These are phyloP conservation scores for Mactromeris polynyma DNA, from an alignment of 2,888 invertebrate species.

Conservation along the genomic window DNA sequence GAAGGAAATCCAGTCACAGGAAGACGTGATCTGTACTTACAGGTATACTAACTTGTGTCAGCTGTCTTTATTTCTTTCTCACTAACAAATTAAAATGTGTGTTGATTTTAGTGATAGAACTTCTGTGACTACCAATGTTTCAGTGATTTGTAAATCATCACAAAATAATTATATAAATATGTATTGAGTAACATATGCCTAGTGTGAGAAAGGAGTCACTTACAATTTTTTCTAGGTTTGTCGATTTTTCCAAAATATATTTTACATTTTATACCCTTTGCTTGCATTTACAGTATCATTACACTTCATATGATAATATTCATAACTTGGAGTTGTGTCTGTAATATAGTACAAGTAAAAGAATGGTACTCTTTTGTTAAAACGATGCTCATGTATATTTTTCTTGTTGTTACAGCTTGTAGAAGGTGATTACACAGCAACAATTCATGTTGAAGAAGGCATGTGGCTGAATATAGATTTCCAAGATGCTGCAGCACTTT, in stretches of 20 bases:
- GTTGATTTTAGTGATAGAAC: too few relatives aligned
- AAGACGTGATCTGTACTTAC: slow-evolving; percentile 50
- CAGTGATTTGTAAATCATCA: too few relatives aligned
- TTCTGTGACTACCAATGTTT: too few relatives aligned
- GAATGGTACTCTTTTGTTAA: too few relatives aligned
- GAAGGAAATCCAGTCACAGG: slow-evolving; percentile 68
- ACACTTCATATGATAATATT: background rate
- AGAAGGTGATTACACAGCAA: slow-evolving; percentile 79
- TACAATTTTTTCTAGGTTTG: too few relatives aligned
- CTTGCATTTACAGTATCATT: too few relatives aligned
- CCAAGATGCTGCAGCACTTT: slow-evolving; percentile 73
- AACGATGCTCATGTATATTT: background rate
- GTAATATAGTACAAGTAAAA: background rate
- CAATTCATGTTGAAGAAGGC: slow-evolving; percentile 74
- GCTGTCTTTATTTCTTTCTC: background rate
- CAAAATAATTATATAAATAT: too few relatives aligned
- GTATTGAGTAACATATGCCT: too few relatives aligned
- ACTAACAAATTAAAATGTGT: too few relatives aligned
- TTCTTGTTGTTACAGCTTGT: slow-evolving; percentile 62
- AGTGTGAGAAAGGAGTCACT: too few relatives aligned
- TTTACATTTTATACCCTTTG: background rate
- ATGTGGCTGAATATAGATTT: slow-evolving; percentile 80
- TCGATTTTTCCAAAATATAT: background rate
- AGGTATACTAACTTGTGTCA: slow-evolving; percentile 32
- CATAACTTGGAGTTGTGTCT: background rate